Evolutionary conservation across 2,113 vertebrate genomes (phyloP), one percentile per base, ranked within the genome.

Genomic region (Corydoras sp.): DNA sequence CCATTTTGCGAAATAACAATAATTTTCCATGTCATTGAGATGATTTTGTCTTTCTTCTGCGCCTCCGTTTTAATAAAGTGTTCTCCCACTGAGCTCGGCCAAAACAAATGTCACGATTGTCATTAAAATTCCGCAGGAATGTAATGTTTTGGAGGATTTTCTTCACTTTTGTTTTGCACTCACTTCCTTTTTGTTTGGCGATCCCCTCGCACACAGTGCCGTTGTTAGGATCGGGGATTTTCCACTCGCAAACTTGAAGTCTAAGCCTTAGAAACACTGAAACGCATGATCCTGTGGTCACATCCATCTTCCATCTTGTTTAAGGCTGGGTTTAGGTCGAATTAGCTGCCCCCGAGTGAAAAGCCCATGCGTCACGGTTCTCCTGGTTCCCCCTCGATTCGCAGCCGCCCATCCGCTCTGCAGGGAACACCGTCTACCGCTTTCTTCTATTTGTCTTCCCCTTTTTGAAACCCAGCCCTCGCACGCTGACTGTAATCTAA

Each of bases 61-160:
- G 58, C 35, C 35, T 43, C 64, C 18, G 58, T 76, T 64, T 74
- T 75, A 73, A 76, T 79, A 72, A 78, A 80, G 74, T 72, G 70
- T 75, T 73, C 70, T 72, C 70, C 67, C 62, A 48, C 65, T 6
- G 31, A 68, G 55, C 32, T 14, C 9, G 9, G 73, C 67, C 72
- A 76, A 81, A 73, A 75, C 65, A 75, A 83, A 78, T 74, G 69
- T 77, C 62, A 73, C 62, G 76, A 81, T 75, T 62, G 73, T 77
- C 56, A 76, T 83, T 69, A 67, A 72, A 76, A 73, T 66, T 71
- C 75, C 79, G 24, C 74, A 80, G 68, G 71, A 78, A 77, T 77
- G 67, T 73, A 69, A 66, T 76, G 68, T 78, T 78, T 70, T 77
- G 51, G 24, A 75, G 58, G 48, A 60, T 65, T 68, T 71, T 70